A percentile compares a stretch with the other conserved stretches of the same genome.
Conservation (phyloP, 2,113 vertebrate species). For the Falco punctatus region DNA sequence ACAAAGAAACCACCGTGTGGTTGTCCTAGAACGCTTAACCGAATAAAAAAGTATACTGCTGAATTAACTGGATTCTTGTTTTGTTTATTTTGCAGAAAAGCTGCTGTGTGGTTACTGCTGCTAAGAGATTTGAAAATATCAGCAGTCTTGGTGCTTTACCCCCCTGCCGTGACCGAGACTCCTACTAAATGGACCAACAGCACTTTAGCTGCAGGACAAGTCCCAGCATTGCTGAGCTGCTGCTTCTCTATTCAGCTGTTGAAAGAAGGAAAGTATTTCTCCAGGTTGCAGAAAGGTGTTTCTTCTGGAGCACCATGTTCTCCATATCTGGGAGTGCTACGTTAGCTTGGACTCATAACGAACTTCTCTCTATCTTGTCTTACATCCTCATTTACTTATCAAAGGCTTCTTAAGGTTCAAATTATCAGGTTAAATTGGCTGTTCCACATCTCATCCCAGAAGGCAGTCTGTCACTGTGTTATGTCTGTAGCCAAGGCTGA, state of each 20-base stretch:
- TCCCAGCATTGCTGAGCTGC: constrained; percentile 29
- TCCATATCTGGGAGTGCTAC: not conserved
- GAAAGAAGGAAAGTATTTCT: constrained; percentile 20
- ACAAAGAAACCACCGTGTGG: constrained; percentile 52
- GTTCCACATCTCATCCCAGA: not conserved
- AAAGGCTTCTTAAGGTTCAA: not conserved
- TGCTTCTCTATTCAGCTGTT: constrained; percentile 39
- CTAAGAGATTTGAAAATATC: constrained; percentile 74
- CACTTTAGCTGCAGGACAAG: constrained; percentile 68
- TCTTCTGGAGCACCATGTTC: not conserved
- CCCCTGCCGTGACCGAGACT: constrained; percentile 59
- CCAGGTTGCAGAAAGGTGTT: not conserved
- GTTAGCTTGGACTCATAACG: not conserved
- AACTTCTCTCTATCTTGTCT: not conserved
- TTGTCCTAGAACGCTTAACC: constrained; percentile 62
- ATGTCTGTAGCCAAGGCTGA: not conserved
- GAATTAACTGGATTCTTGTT: constrained; percentile 75
- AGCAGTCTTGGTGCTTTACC: constrained; percentile 76
- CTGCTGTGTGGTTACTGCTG: constrained; percentile 78
- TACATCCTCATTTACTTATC: not conserved
- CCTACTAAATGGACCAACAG: constrained; percentile 78
- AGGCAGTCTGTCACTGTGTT: not conserved
- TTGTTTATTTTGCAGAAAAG: constrained; percentile 81
- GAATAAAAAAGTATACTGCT: constrained; percentile 71
- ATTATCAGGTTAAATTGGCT: not conserved